These are phyloP conservation scores for Crocallis elinguaria DNA, from an alignment of 2,888 invertebrate species.

Conservation along the genomic window DNA sequence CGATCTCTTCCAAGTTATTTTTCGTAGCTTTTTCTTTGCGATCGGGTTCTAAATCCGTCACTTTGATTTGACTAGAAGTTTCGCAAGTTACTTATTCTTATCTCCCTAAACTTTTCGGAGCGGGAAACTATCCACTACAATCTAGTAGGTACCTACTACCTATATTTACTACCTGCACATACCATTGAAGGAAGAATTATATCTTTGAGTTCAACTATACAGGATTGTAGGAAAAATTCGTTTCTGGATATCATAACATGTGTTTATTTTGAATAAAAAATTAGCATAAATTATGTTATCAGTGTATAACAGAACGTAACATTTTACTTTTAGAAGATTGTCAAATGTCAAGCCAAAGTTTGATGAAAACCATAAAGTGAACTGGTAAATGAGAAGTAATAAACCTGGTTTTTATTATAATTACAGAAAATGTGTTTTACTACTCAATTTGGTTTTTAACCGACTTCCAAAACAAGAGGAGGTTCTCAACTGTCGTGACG, in stretches of 20 bases:
- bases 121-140: background rate
- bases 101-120: conserved; percentile 8
- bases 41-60: conserved; percentile 16
- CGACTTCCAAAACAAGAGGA: too few relatives aligned
- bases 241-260: too few relatives aligned
- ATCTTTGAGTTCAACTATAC: too few relatives aligned
- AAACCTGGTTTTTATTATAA: too few relatives aligned
- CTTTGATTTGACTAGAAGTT: conserved; percentile 20
- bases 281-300: too few relatives aligned
- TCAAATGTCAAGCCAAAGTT: background rate
- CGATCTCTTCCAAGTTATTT: conserved; percentile 5
- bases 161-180: background rate
- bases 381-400: too few relatives aligned
- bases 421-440: too few relatives aligned
- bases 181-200: too few relatives aligned
- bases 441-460: too few relatives aligned
- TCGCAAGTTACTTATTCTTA: conserved; percentile 10
- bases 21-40: conserved; percentile 1
- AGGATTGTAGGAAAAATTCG: too few relatives aligned
- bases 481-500: too few relatives aligned
- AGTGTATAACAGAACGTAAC: background rate
- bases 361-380: background rate
- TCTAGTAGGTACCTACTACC: background rate
- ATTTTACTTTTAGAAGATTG: too few relatives aligned
- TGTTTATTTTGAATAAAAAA: background rate